Evolutionary conservation across 2,113 vertebrate genomes (phyloP).

Genomic region (Eleginops maclovinus): DNA sequence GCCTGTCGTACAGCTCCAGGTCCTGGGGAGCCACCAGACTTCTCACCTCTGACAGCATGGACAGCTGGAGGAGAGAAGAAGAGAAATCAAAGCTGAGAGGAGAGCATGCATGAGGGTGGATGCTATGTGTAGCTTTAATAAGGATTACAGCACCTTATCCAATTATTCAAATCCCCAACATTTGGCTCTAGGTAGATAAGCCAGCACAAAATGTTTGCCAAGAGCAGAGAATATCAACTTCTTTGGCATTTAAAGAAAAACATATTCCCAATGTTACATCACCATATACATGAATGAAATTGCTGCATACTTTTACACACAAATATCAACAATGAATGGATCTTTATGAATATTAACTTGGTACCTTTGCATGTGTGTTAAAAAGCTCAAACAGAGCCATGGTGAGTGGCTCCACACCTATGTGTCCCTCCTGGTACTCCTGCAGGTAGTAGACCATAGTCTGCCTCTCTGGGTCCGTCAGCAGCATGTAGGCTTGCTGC

Average conservation of each 20-base stretch:
- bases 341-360: too few species aligned
- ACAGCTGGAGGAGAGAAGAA: slow-evolving; percentile 82
- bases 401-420: slow-evolving; percentile 88
- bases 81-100: background rate
- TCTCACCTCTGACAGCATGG: slow-evolving; percentile 91
- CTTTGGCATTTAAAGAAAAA: background rate
- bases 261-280: too few species aligned
- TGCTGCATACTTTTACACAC: too few species aligned
- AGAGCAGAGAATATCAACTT: background rate
- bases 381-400: slow-evolving; percentile 95
- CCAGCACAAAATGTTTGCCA: too few species aligned
- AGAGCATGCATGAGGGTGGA: background rate
- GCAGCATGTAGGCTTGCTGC: slow-evolving; percentile 90
- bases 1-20: slow-evolving; percentile 89
- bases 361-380: slow-evolving; percentile 95
- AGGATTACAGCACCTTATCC: background rate
- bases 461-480: slow-evolving; percentile 87
- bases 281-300: too few species aligned
- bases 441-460: slow-evolving; percentile 95
- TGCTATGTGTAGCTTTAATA: background rate
- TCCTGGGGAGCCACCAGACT: slow-evolving; percentile 88
- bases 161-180: background rate
- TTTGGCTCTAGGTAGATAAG: background rate
- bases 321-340: too few species aligned
- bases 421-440: slow-evolving; percentile 90